phyloP scores from a whole-genome alignment of 1,140 invertebrate species.

The Battus philenor region DNA sequence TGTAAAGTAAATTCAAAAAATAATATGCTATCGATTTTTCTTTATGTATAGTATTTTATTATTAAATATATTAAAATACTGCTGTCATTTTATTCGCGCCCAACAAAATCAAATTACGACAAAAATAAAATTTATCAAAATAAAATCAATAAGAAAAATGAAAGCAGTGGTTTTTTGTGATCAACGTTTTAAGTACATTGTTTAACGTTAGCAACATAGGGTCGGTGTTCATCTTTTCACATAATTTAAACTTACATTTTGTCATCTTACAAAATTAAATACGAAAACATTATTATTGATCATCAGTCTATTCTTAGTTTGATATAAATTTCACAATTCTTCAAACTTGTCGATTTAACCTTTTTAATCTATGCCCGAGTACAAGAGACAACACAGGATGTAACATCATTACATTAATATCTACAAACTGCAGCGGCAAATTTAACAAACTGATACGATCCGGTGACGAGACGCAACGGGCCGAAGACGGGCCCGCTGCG shows the following conservation, averaged over 20 bases:
- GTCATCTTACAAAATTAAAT: constrained; percentile 75
- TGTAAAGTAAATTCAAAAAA: constrained; percentile 62
- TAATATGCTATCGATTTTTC: constrained; percentile 57
- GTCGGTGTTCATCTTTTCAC: constrained; percentile 45
- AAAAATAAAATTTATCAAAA: constrained; percentile 36
- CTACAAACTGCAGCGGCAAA: constrained; percentile 54
- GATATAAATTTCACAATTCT: constrained; percentile 73
- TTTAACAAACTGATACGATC: constrained; percentile 48
- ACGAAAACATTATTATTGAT: constrained; percentile 74
- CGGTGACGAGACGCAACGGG: constrained; percentile 25
- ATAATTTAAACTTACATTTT: constrained; percentile 74
- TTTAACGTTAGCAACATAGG: constrained; percentile 26
- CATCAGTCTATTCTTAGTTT: constrained; percentile 75
- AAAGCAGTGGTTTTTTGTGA: constrained; percentile 49
- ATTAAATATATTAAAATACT: constrained; percentile 71
- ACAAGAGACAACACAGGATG: constrained; percentile 69
- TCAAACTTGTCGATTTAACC: constrained; percentile 60
- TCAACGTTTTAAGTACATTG: constrained; percentile 71
- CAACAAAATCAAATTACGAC: constrained; percentile 40
- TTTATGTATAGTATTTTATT: constrained; percentile 49
- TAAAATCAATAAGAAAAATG: constrained; percentile 72
- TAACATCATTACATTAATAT: constrained; percentile 49
- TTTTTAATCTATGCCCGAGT: constrained; percentile 57
- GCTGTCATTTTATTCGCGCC: constrained; percentile 63
- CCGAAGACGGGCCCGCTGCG: constrained; percentile 22